Evolutionary conservation across 1,140 invertebrate species (phyloP), one percentile per base, ranked within the genome.

Genomic region (Microplitis demolitor): DNA sequence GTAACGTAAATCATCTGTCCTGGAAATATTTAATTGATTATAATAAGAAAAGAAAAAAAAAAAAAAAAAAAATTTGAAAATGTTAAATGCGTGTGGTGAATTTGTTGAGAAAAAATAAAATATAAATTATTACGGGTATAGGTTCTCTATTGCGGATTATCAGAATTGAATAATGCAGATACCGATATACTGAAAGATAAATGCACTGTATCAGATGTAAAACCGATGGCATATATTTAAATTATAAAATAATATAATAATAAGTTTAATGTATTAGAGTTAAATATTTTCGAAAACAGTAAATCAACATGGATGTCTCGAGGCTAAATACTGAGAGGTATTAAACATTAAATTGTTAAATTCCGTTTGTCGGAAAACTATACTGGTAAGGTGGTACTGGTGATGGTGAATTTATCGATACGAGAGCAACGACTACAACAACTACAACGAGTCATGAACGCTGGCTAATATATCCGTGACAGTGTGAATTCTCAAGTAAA

Each of bases 141-240:
- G 74, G 69, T 79, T 77, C 80, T 80, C 80, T 82, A 82, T 82
- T 80, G 79, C 79, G 66, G 61, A 69, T 75, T 75, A 79, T 80
- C 80, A 75, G 76, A 80, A 79, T 79, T 80, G 80, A 82, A 82
- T 82, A 82, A 82, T 80, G 80, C 80, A 67, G 66, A 72, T 75
- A 64, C 13, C 5, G 45, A 69, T 35, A 64, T 14, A 66, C 37
- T 16, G 70, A 64, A 33, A 72, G 33, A 63, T 66, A 63, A 69
- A 68, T 61, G 39, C 37, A 13, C 45, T 58, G 45, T 56, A 69
- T 60, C 34, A 11, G 31, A 69, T 69, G 58, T 33, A 60, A 37
- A 16, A 69, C 37, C 39, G 39, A 39, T 16, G 9, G 39, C 37
- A 39, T 24, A 39, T 64, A 39, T n/a, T 16, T 11, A 45, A 45